phyloP scores from a whole-genome alignment of 2,888 invertebrate species.

The Machimus rusticus region DNA sequence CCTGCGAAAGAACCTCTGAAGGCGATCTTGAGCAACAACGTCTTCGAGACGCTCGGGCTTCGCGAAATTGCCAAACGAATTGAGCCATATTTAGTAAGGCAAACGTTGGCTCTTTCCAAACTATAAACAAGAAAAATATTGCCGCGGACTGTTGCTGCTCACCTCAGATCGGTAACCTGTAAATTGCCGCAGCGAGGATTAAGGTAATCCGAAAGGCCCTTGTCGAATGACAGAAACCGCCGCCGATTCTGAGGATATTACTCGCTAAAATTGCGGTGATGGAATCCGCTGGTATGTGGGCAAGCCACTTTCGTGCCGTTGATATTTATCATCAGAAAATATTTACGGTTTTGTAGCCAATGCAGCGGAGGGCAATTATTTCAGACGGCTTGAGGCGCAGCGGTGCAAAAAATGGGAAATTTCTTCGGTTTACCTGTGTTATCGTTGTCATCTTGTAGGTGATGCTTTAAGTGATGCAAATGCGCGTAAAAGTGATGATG shows the following conservation, averaged over 20 bases:
- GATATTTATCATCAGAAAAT: conserved; percentile 10
- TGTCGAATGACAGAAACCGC: background rate
- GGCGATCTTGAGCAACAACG: background rate
- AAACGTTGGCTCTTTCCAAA: background rate
- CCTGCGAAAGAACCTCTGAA: background rate
- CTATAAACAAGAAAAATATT: background rate
- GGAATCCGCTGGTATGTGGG: background rate
- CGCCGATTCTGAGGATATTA: background rate
- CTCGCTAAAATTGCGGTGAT: background rate
- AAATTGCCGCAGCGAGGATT: background rate
- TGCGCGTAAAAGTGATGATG: conserved; percentile 57
- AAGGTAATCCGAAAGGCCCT: background rate
- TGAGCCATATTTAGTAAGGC: background rate
- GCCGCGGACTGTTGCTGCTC: background rate
- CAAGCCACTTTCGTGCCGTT: background rate
- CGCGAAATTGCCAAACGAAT: background rate
- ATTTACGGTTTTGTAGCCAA: background rate
- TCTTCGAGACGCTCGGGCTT: background rate
- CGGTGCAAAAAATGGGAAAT: background rate
- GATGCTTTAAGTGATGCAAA: conserved; percentile 55
- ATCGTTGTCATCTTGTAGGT: conserved; percentile 54
- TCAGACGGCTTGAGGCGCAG: background rate
- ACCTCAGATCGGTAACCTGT: background rate
- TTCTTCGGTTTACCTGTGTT: conserved; percentile 50
- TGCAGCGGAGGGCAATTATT: background rate